Percentiles rank a stretch among this genome's conserved stretches.
Evolutionary conservation across 2,888 invertebrate genomes (phyloP).

Genomic region (Pecten maximus): DNA sequence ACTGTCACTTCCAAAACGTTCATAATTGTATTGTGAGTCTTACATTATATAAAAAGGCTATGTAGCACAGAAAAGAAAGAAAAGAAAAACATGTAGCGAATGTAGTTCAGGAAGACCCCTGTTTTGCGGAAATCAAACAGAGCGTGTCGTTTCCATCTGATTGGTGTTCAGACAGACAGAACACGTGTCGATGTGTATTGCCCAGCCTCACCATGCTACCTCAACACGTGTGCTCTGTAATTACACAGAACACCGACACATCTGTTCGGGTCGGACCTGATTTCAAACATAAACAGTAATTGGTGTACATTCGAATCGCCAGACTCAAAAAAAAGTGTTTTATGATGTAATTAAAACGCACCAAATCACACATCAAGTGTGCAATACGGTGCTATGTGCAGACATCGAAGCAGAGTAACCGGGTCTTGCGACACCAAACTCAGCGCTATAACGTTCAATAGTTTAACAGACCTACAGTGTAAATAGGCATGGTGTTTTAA

Average conservation of each 20-base stretch:
- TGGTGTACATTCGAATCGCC: background rate
- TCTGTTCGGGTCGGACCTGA: background rate
- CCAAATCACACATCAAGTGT: background rate
- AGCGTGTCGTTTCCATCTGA: background rate
- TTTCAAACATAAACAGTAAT: background rate
- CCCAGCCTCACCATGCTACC: background rate
- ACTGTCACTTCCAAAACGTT: too few species aligned
- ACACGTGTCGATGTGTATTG: constrained; percentile 29
- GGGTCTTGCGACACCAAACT: too few species aligned
- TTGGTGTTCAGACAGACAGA: background rate
- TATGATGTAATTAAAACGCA: background rate
- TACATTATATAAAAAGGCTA: too few species aligned
- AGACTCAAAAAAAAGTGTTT: background rate
- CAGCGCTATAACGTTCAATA: too few species aligned
- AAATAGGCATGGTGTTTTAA: too few species aligned
- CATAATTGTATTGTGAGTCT: too few species aligned
- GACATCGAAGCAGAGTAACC: too few species aligned
- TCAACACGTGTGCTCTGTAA: background rate
- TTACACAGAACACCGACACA: constrained; percentile 6
- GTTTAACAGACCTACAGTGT: too few species aligned
- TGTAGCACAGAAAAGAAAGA: too few species aligned
- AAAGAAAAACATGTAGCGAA: background rate
- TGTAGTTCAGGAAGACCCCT: background rate
- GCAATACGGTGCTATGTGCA: background rate
- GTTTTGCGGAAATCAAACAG: background rate